Base-by-base conservation (phyloP, 2,113 vertebrate species). In the Mirza zaza region DNA sequence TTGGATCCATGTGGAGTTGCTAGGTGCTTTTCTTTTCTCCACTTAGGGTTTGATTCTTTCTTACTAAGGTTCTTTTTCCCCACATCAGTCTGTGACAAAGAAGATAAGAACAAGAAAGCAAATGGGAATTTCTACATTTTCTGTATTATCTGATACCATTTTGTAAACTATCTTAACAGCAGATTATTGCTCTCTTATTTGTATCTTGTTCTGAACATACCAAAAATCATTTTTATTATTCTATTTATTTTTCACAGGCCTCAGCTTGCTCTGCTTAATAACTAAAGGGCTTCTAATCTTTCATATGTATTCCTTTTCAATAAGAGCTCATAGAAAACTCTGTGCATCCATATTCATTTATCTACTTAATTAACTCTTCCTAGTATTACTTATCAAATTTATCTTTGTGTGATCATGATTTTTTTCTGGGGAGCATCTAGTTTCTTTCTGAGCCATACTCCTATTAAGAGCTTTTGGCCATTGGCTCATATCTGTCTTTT, bases 141-240 rank as follows among this genome's bases (percentile, higher is more conserved):
- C 79, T 15, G 11, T 45, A 34, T 81, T 45, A 77, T 71, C 52
- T 82, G 67, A 71, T 52, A 93, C 1, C 39, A 82, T 67, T 81
- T 75, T 86, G 25, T 76, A 67, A 96, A 77, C 14, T n/a, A 67
- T 91, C 42, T 71, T 65, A 88, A 80, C 13, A 89, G 59, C 27
- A 85, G 12, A 23, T 85, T 48, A 80, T 63, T 88, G 34, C 55
- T 81, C 25, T 42, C 32, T 71, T 71, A 73, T 87, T 81, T 92
- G 29, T 79, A 48, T 45, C 75, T 95, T 94, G 25, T 89, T 95
- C 55, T 97, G 32, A 94, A 86, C 25, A 48, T 73, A 45, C 29
- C 50, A 67, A 81, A 81, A 50, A 36, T n/a, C 21, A 36, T 79
- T 87, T 90, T 83, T 77, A 86, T 61, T 71, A 91, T 80, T 73